Base-by-base conservation (phyloP, 2,888 invertebrate genomes). In the Orthonychiurus folsomi region DNA sequence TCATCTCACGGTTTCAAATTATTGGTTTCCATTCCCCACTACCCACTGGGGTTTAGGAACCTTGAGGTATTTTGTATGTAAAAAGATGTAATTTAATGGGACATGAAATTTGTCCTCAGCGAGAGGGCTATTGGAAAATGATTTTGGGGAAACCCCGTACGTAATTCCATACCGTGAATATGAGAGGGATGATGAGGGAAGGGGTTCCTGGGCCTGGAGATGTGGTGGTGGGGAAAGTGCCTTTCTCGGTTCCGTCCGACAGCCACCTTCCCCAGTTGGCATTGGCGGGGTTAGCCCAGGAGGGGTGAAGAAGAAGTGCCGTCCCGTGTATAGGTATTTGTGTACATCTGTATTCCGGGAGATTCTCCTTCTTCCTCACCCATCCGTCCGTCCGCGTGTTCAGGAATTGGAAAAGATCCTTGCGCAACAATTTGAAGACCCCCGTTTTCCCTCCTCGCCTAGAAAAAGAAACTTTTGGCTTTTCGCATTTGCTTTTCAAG, bases 341-440 rank as follows among this genome's bases (percentile, higher is more conserved):
- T 52, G 52, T n/a, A 3, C n/a, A 20, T 21, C 56, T 15, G 56
- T 18, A 56, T 27, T 12, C 24, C 15, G 37, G 26, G 57, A 57
- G 57, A 28, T 37, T 9, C 24, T 9, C 20, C n/a, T 52, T 52
- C n/a, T n/a, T 21, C 52, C 56, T 20, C 12, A 57, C 57, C 28
- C 28, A 20, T 20, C 26, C 15, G 20, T 3, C 24, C 12, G 25
- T 15, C 28, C 21, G 18, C 23, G 3, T 27, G 28, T 56, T 27
- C 25, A 20, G 26, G 9, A 9, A 26, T 27, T 9, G 28, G 21
- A 62, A 56, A 68, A 69, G 60, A 65, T 68, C 71, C 69, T 69
- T 71, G 71, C 71, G 71, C 71, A 71, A 71, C 71, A 71, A 71
- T 69, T 71, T 71, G 64, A n/a, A n/a, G n/a, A n/a, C n/a, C n/a